A percentile compares a stretch with the other conserved stretches of the same genome.
phyloP scores from a whole-genome alignment of 2,888 invertebrate genomes.

The Sussaba pulchella region DNA sequence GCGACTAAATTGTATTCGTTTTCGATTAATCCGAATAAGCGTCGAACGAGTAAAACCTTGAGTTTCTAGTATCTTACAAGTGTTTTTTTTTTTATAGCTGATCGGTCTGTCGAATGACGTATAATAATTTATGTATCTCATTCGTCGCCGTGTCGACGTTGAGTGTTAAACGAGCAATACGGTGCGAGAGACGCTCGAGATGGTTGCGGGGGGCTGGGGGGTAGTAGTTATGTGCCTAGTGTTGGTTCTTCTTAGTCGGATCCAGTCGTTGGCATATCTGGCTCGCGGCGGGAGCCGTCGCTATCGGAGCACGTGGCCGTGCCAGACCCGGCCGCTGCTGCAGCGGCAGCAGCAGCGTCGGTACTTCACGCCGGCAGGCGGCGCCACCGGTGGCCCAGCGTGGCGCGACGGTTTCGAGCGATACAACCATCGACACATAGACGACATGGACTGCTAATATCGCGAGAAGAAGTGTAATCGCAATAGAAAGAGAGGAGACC shows the following conservation, averaged over 20 bases:
- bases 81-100: background rate
- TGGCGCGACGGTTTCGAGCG: background rate
- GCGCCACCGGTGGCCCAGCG: conserved; percentile 1
- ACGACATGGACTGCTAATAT: too few relatives aligned
- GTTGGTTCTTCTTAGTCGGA: conserved; percentile 43
- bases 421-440: too few relatives aligned
- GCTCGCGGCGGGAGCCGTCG: conserved; percentile 40
- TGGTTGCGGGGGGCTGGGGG: background rate
- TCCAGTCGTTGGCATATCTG: conserved; percentile 58
- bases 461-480: too few relatives aligned
- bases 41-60: background rate
- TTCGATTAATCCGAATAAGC: too few relatives aligned
- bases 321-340: conserved; percentile 36
- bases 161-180: background rate
- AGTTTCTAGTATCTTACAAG: background rate
- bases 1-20: too few relatives aligned
- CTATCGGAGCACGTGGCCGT: conserved; percentile 58
- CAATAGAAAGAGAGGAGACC: too few relatives aligned
- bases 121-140: conserved; percentile 5
- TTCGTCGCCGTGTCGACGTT: background rate
- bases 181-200: background rate
- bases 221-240: background rate
- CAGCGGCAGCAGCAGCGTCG: background rate
- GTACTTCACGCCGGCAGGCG: conserved; percentile 11
- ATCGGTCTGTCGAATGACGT: conserved; percentile 4